Base-by-base conservation (phyloP, 2,113 vertebrate genomes). In the Chitala chitala region DNA sequence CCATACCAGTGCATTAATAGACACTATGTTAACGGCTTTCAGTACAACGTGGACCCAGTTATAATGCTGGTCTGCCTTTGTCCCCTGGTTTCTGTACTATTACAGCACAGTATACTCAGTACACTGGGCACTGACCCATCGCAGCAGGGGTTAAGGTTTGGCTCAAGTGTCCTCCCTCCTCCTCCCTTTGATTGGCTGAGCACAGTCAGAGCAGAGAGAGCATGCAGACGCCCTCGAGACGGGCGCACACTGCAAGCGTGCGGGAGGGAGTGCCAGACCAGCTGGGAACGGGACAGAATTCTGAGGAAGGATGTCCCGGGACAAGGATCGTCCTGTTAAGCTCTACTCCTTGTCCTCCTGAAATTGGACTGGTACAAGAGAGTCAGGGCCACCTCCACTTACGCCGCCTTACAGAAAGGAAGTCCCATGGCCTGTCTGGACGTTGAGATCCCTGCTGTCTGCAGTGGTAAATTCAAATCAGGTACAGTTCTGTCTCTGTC, bases 351-450 rank as follows among this genome's bases (percentile, higher is more conserved):
- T 24, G 53, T 46, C 55, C 63, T 77, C 42, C 78, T 77, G 24
- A 17, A 56, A n/a, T 44, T 42, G 55, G 56, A 61, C 42, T 26
- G 38, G 1, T 46, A 40, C 56, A 29, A 40, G 56, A 15, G 9
- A 63, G 26, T 36, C 58, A 26, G 26, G 15, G 55, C 69, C 73
- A 20, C 17, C 22, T 38, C 31, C 36, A 26, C 17, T 1, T 20
- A n/a, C 42, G 40, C 22, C n/a, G n/a, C n/a, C n/a, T n/a, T n/a
- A n/a, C n/a, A n/a, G n/a, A n/a, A n/a, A n/a, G n/a, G n/a, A n/a
- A 0, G 46, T 31, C 69, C 38, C 20, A 87, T 87, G 80, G 72
- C 83, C 65, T 84, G 76, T 24, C 68, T 81, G 66, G 83, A 82
- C 73, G 68, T 82, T 33, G 82, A 86, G 75, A 69, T 46, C 26